Conservation (phyloP, 2,888 invertebrate species). For the Ferdinandea cuprea region DNA sequence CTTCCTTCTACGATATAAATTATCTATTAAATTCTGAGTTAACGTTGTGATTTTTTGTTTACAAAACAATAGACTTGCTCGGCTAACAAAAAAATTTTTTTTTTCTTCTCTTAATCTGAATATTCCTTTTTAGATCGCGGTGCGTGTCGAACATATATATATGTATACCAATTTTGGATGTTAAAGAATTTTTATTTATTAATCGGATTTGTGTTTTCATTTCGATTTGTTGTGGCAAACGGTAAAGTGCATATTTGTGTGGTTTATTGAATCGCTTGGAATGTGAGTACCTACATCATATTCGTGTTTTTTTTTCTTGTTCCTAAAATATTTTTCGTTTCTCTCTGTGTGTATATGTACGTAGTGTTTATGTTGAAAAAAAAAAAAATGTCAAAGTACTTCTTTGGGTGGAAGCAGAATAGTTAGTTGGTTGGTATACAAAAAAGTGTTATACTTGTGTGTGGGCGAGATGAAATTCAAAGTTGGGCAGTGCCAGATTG, state of each 20-base stretch:
- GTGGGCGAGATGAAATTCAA: slow-evolving; percentile 6
- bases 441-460: not conserved
- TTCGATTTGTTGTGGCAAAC: slow-evolving; percentile 14
- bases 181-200: slow-evolving; percentile 29
- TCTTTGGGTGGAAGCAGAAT: slow-evolving; percentile 34
- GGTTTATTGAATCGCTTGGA: slow-evolving; percentile 12
- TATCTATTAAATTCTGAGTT: not conserved
- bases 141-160: slow-evolving; percentile 48
- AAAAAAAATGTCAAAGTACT: slow-evolving; percentile 45
- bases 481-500: slow-evolving; percentile 7
- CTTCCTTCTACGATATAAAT: not conserved
- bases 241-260: slow-evolving; percentile 21
- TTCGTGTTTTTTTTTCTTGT: slow-evolving; percentile 10
- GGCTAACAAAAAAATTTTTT: slow-evolving; percentile 34
- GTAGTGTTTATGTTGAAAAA: slow-evolving; percentile 42
- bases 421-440: slow-evolving; percentile 27
- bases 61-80: slow-evolving; percentile 56
- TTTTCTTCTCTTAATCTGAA: slow-evolving; percentile 23
- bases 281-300: no score
- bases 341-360: slow-evolving; percentile 13
- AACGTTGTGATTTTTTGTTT: slow-evolving; percentile 50
- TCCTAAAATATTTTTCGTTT: slow-evolving; percentile 10
- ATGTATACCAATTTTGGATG: slow-evolving; percentile 41
- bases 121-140: slow-evolving; percentile 56
- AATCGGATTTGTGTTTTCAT: slow-evolving; percentile 47